A percentile compares a stretch with the other conserved stretches of the same genome.
These are phyloP conservation scores for Sebastes cheni DNA, from an alignment of 2,797 vertebrate species.

Conservation along the genomic window DNA sequence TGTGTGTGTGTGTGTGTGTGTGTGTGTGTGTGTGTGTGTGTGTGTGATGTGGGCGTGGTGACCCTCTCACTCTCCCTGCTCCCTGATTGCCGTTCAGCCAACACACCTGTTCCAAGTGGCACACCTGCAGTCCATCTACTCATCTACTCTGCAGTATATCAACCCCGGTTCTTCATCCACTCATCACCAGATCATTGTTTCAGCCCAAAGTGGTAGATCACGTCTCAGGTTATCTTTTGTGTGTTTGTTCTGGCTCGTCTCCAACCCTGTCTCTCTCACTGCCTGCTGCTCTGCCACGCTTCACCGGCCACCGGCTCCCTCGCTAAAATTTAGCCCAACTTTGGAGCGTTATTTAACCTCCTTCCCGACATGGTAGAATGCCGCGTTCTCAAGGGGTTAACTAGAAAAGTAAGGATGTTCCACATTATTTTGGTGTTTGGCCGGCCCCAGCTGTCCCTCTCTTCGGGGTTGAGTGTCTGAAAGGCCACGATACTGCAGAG, in stretches of 20 bases:
- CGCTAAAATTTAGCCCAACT: too few species aligned
- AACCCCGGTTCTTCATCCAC: background rate
- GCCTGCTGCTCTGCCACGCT: too few species aligned
- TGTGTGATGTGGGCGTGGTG: background rate
- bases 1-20: too few species aligned
- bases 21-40: background rate
- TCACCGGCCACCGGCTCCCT: too few species aligned
- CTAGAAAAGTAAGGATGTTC: background rate
- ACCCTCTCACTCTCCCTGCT: background rate
- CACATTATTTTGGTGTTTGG: background rate
- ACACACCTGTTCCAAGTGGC: background rate
- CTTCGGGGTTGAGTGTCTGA: conserved; percentile 4
- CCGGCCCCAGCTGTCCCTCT: background rate
- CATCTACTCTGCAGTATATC: background rate
- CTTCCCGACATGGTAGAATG: too few species aligned
- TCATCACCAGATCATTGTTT: background rate
- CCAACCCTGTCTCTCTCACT: too few species aligned
- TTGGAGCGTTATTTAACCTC: too few species aligned
- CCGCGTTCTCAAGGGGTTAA: background rate
- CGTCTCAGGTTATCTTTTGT: background rate
- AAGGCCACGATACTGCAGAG: conserved; percentile 8
- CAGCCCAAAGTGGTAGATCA: background rate
- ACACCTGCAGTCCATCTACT: background rate
- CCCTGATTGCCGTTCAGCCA: background rate
- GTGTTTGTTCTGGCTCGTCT: too few species aligned